A percentile compares a stretch with the other conserved stretches of the same genome.
Conservation (phyloP, 2,888 invertebrate species). For the Drosophila neotestacea region DNA sequence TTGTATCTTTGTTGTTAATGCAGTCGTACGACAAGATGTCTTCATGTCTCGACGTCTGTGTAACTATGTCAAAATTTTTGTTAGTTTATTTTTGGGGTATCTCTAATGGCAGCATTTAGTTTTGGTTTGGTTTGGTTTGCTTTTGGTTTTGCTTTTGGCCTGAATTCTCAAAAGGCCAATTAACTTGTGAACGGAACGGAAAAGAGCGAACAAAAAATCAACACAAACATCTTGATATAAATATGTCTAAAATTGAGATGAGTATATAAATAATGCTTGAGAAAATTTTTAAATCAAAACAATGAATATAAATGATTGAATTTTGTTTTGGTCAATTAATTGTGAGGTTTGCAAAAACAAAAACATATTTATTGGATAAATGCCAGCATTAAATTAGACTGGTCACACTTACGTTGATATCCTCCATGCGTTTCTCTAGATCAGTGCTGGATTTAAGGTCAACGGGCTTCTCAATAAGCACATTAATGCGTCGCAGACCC, state of each 20-base stretch:
- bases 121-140: constrained; percentile 18
- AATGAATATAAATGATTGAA: constrained; percentile 12
- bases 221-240: constrained; percentile 9
- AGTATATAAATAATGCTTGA: constrained; percentile 43
- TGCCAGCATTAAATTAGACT: constrained; percentile 21
- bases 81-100: constrained; percentile 62
- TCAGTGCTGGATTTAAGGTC: constrained; percentile 81
- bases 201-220: constrained; percentile 23
- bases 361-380: neutral
- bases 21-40: constrained; percentile 46
- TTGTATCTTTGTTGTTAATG: constrained; percentile 31
- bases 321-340: constrained; percentile 15
- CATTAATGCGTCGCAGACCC: constrained; percentile 84
- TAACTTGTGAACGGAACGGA: constrained; percentile 59
- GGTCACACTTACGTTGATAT: constrained; percentile 83
- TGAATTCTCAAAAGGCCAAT: constrained; percentile 77
- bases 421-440: constrained; percentile 82
- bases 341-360: neutral
- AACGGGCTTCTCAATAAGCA: constrained; percentile 83
- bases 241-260: constrained; percentile 21
- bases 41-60: constrained; percentile 34
- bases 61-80: constrained; percentile 71
- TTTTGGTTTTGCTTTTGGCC: constrained; percentile 13
- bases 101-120: constrained; percentile 69
- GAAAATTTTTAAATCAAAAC: constrained; percentile 1